Base-by-base conservation (phyloP, 2,888 invertebrate species). In the Ichneumon xanthorius region DNA sequence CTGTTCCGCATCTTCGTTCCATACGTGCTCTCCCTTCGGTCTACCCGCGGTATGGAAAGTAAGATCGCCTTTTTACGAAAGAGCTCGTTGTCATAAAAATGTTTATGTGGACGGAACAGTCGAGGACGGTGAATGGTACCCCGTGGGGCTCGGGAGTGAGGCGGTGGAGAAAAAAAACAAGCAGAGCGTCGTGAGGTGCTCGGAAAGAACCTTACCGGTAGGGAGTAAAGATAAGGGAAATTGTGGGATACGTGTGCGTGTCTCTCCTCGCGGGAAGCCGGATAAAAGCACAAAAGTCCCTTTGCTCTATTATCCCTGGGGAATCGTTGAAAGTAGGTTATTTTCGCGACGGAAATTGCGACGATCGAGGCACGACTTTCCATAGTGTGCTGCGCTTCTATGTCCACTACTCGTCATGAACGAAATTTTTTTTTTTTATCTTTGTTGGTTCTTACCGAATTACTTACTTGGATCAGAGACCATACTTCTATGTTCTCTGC, bases 21-120 rank as follows among this genome's bases (percentile, higher is more conserved):
- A 11, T 30, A 33, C 45, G 72, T 72, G 70, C 70, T 40, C 19
- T 19, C 22, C 37, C 53, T 26, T 58, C 22, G 45, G 11, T 61
- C 16, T 73, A 19, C 7, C 9, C 37, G 61, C 71, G 76, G 48
- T 76, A 37, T 82, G 90, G 80, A 89, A 90, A 89, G 87, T 71
- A 87, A 86, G 89, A 87, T 87, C 88, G 89, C n/a, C n/a, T 89
- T 89, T 45, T 89, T 87, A 85, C 86, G 87, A 88, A 88, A 88
- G 87, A 88, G 85, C 87, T 85, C 81, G 73, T 82, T 77, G 90
- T 88, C 88, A 90, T 92, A 92, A 92, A 91, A 91, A 90, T 90
- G 89, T 91, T 91, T 92, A 90, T 89, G 89, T 77, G 88, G 87
- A 87, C 82, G 73, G 86, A 90, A 88, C 90, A 89, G 88, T 77